Percentiles rank a stretch among this genome's conserved stretches.
Evolutionary conservation across 2,888 invertebrate genomes (phyloP).

Genomic region (Nysson spinosus): DNA sequence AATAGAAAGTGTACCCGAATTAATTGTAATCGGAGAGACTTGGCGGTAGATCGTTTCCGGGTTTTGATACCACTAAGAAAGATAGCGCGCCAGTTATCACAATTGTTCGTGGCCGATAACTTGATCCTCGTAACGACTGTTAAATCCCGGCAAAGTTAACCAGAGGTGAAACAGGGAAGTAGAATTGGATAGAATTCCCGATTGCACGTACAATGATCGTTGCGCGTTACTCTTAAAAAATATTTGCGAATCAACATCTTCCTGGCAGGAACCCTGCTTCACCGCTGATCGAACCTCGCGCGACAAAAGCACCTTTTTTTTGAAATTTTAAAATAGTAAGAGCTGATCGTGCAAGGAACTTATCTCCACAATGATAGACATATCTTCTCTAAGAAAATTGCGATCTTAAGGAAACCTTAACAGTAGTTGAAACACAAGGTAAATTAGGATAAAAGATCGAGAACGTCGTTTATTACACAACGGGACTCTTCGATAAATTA

Average conservation of each 20-base stretch:
- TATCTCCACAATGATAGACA: not conserved
- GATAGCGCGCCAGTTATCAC: conserved; percentile 22
- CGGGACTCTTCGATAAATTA: conserved; percentile 15
- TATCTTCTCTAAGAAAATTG: not conserved
- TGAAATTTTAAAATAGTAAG: no score
- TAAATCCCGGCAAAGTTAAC: not conserved
- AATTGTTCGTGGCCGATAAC: conserved; percentile 20
- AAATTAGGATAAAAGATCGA: not conserved
- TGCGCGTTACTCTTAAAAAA: no score
- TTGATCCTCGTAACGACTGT: conserved; percentile 3
- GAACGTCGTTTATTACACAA: conserved; percentile 5
- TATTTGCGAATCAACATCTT: no score
- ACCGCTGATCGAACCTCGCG: not conserved
- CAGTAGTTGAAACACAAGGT: not conserved
- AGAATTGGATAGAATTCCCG: not conserved
- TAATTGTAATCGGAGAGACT: no score
- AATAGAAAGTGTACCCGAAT: no score
- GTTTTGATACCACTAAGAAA: not conserved
- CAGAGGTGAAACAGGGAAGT: not conserved
- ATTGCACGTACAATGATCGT: not conserved
- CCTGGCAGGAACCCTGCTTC: no score
- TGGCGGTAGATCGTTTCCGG: not conserved
- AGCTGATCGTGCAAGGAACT: not conserved
- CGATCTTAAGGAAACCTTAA: not conserved
- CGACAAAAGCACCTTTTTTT: not conserved